phyloP scores from a whole-genome alignment of 2,113 vertebrate genomes.

The Mastomys natalensis region DNA sequence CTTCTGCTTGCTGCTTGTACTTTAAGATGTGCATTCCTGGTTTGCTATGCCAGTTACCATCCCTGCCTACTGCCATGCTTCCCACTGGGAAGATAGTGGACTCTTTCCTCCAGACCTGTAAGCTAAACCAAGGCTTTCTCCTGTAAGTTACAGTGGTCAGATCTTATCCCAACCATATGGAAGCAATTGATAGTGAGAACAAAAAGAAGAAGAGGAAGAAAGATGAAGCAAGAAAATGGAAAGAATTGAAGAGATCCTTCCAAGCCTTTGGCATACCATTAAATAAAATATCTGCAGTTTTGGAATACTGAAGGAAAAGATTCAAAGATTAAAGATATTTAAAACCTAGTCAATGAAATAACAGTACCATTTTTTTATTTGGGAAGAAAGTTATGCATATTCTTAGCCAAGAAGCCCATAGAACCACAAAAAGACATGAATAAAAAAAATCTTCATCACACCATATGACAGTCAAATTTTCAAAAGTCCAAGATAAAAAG shows the following conservation, averaged over 20 bases:
- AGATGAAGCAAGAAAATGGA: background rate
- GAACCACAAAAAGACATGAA: background rate
- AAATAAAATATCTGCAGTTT: background rate
- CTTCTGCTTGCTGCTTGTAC: background rate
- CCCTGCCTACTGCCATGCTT: rapidly evolving
- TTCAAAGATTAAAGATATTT: background rate
- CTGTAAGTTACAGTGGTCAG: background rate
- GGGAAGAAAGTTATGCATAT: background rate
- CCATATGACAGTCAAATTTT: background rate
- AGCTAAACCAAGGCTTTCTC: background rate
- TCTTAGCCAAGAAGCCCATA: background rate
- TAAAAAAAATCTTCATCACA: background rate
- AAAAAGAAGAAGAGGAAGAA: background rate
- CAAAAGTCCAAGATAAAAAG: background rate
- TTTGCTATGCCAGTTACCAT: background rate
- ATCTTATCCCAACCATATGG: background rate
- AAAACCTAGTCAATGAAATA: background rate
- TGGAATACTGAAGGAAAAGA: background rate
- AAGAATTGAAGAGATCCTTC: background rate
- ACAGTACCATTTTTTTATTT: background rate
- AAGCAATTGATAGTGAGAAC: background rate
- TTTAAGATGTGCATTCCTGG: background rate
- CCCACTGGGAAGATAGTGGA: too few species aligned
- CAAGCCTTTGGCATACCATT: background rate
- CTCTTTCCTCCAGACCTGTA: background rate